phyloP scores from a whole-genome alignment of 2,888 invertebrate genomes.

The Epistrophe grossulariae region DNA sequence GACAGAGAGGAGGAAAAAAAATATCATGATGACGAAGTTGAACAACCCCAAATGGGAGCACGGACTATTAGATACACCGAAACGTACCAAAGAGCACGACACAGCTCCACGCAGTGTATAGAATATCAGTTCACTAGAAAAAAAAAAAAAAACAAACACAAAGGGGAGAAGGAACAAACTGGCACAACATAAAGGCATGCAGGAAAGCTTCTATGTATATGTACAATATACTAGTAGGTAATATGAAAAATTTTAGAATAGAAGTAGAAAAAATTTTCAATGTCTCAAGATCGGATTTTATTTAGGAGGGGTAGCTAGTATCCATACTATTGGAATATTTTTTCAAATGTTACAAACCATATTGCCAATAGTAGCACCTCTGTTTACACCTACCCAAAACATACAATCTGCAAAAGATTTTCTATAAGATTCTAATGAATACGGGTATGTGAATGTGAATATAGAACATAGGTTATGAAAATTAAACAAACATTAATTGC shows the following conservation, averaged over 20 bases:
- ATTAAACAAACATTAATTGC: too few species aligned
- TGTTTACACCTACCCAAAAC: too few species aligned
- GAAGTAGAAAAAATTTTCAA: background rate
- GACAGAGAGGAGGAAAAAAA: conserved; percentile 31
- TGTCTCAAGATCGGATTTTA: background rate
- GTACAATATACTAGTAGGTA: background rate
- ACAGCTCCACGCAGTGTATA: conserved; percentile 42
- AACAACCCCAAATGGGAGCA: conserved; percentile 72
- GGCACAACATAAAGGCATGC: conserved; percentile 34
- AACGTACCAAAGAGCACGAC: conserved; percentile 35
- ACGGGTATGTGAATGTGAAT: too few species aligned
- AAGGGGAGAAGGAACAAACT: conserved; percentile 52
- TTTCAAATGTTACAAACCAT: background rate
- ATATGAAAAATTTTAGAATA: background rate
- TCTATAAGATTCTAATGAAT: too few species aligned
- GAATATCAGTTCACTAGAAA: conserved; percentile 51
- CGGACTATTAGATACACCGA: conserved; percentile 71
- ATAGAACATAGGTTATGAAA: too few species aligned
- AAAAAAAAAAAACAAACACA: conserved; percentile 5
- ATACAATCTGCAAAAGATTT: too few species aligned
- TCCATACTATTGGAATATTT: background rate
- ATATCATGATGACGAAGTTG: conserved; percentile 66
- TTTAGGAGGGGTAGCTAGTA: background rate
- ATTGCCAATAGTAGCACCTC: too few species aligned
- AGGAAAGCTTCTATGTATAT: conserved; percentile 37